phyloP scores from a whole-genome alignment of 1,140 invertebrate genomes.

The Panagrolaimus sp. region DNA sequence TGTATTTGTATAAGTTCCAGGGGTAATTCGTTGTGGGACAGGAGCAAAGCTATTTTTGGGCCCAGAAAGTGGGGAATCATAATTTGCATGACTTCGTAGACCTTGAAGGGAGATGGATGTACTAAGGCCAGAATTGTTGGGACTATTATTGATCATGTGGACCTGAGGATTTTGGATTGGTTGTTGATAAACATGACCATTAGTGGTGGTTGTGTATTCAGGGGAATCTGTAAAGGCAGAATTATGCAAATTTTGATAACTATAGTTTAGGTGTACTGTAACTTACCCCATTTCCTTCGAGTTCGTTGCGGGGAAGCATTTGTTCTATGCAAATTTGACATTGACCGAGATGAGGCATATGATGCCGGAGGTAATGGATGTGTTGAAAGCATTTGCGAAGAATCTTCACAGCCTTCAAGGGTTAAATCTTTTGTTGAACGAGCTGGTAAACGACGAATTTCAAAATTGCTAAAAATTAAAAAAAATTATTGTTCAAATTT shows the following conservation, averaged over 20 bases:
- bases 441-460: no score
- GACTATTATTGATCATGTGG: no score
- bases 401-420: no score
- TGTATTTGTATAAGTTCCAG: background rate
- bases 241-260: no score
- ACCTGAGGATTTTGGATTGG: background rate
- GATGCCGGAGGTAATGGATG: no score
- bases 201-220: background rate
- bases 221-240: no score
- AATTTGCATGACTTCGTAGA: background rate
- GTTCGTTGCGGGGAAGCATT: slow-evolving; percentile 10
- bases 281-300: slow-evolving; percentile 1
- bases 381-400: no score
- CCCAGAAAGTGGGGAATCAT: background rate
- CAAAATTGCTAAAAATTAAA: no score
- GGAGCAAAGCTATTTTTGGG: slow-evolving; percentile 19
- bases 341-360: background rate
- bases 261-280: background rate
- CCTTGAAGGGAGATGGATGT: background rate
- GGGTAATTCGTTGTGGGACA: background rate
- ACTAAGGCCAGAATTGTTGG: background rate
- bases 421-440: no score
- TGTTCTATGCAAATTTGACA: background rate
- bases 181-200: slow-evolving; percentile 8
- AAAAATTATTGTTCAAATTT: no score